Percentiles rank a stretch among this genome's conserved stretches.
Conservation (phyloP, 2,113 vertebrate species). For the Indicator maculatus region DNA sequence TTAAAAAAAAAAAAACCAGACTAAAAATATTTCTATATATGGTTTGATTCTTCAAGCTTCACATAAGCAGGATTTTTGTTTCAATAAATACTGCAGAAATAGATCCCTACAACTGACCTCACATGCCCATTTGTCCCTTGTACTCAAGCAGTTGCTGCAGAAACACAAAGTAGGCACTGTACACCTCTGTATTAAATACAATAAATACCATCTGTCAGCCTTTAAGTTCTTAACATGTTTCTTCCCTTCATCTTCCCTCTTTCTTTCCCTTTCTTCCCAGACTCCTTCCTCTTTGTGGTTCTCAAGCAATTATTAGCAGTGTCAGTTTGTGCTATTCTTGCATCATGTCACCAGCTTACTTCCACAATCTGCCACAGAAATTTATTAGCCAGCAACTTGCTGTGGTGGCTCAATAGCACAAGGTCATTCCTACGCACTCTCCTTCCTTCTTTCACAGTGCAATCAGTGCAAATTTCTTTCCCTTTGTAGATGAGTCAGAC, state of each 20-base stretch:
- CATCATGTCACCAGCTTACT: not conserved
- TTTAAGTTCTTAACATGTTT: not conserved
- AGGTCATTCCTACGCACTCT: not conserved
- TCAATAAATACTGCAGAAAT: not conserved
- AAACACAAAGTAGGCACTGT: not conserved
- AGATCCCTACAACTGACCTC: not conserved
- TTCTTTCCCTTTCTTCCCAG: not conserved
- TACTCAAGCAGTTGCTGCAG: not conserved
- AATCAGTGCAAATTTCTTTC: not conserved
- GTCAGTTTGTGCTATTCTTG: not conserved
- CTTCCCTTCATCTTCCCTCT: not conserved
- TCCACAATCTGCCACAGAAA: not conserved
- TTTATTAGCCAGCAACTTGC: constrained; percentile 6
- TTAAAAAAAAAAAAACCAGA: not conserved
- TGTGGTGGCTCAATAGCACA: not conserved
- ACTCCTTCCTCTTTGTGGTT: not conserved
- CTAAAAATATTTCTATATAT: not conserved
- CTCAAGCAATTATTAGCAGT: not conserved
- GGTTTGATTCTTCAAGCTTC: not conserved
- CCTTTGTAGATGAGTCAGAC: not conserved
- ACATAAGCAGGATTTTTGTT: not conserved
- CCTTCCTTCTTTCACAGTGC: not conserved
- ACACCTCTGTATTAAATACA: not conserved
- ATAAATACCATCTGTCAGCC: not conserved
- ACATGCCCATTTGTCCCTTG: not conserved